Evolutionary conservation across 2,888 invertebrate species (phyloP).

Genomic region (Eupithecia pulchellata): DNA sequence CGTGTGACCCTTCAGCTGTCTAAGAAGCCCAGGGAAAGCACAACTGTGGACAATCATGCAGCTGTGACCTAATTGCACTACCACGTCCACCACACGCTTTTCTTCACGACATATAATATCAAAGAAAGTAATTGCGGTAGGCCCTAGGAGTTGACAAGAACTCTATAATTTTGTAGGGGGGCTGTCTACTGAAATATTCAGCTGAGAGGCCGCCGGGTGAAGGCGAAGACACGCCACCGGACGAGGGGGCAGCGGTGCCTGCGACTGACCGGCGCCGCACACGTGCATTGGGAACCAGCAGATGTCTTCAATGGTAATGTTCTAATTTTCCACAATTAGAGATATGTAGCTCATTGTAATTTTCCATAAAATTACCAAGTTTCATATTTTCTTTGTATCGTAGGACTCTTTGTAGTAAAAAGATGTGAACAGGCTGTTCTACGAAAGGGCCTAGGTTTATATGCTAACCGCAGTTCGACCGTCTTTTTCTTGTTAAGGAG

Average conservation of each 20-base stretch:
- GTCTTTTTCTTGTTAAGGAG: background rate
- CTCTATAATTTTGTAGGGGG: conserved; percentile 74
- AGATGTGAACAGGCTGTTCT: background rate
- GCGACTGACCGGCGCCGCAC: conserved; percentile 40
- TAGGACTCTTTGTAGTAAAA: background rate
- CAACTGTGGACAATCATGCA: conserved; percentile 66
- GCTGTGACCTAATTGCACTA: conserved; percentile 67
- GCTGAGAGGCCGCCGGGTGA: conserved; percentile 64
- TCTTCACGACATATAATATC: conserved; percentile 62
- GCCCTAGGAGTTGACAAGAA: conserved; percentile 55
- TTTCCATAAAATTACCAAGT: background rate
- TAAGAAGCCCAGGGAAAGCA: conserved; percentile 59
- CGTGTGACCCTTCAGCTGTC: conserved; percentile 49
- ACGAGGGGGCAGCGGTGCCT: conserved; percentile 40
- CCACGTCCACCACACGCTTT: conserved; percentile 47
- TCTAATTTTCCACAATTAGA: conserved; percentile 32
- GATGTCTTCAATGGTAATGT: conserved; percentile 57
- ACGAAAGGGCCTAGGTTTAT: background rate
- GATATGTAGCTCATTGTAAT: background rate
- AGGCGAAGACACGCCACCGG: conserved; percentile 42
- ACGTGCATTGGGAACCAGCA: conserved; percentile 59
- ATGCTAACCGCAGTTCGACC: background rate
- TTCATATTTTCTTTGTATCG: background rate
- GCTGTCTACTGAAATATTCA: conserved; percentile 77
- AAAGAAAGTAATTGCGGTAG: conserved; percentile 67